Evolutionary conservation across 1,140 invertebrate species (phyloP).

Genomic region (Eueides isabella): DNA sequence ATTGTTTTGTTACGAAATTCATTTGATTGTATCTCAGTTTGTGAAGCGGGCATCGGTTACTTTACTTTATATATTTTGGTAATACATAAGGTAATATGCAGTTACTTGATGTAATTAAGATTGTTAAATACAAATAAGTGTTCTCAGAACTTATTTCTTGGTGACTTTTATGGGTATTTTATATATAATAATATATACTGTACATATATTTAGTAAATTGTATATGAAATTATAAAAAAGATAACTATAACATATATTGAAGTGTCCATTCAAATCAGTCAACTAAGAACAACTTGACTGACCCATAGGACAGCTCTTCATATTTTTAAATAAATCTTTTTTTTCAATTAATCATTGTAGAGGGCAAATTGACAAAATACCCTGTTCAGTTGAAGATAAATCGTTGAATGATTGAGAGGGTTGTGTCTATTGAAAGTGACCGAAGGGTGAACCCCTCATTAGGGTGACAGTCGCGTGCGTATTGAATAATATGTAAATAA

Average conservation of each 20-base stretch:
- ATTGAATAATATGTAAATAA: slow-evolving; percentile 33
- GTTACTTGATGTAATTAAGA: neutral
- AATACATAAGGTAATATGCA: neutral
- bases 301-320: neutral
- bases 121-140: neutral
- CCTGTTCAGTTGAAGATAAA: slow-evolving; percentile 47
- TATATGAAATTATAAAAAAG: neutral
- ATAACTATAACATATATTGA: neutral
- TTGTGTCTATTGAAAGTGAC: slow-evolving; percentile 41
- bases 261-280: neutral
- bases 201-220: too few species aligned
- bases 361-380: slow-evolving; percentile 41
- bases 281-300: neutral
- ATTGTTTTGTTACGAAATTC: slow-evolving; percentile 42
- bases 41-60: neutral
- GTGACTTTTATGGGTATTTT: neutral
- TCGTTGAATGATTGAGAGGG: slow-evolving; percentile 62
- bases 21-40: slow-evolving; percentile 29
- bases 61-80: neutral
- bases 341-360: slow-evolving; percentile 19
- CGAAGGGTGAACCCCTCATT: slow-evolving; percentile 34
- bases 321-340: slow-evolving; percentile 19
- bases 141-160: neutral
- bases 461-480: slow-evolving; percentile 32
- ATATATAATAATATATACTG: neutral